Conservation (phyloP, 2,888 invertebrate species). For the Villa cingulata region DNA sequence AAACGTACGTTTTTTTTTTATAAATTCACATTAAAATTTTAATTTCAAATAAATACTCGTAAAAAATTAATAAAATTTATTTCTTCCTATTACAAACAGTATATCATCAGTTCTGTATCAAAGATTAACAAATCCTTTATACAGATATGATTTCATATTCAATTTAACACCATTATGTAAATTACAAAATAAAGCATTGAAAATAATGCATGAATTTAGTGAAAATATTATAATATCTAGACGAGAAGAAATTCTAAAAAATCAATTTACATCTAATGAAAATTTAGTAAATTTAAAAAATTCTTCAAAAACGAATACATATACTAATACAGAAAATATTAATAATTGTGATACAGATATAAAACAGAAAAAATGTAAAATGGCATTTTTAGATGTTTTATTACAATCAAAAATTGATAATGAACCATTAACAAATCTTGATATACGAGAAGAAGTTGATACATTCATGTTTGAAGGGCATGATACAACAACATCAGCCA, state of each 20-base stretch:
- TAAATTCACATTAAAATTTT: not conserved
- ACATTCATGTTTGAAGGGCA: slow-evolving; percentile 59
- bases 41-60: too few species aligned
- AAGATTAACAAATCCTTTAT: slow-evolving; percentile 32
- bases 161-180: slow-evolving; percentile 44
- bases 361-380: slow-evolving; percentile 40
- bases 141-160: slow-evolving; percentile 29
- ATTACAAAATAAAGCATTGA: slow-evolving; percentile 38
- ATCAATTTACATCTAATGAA: too few species aligned
- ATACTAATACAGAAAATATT: not conserved
- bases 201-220: slow-evolving; percentile 41
- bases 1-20: slow-evolving; percentile 39
- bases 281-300: too few species aligned
- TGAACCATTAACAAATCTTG: slow-evolving; percentile 42
- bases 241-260: slow-evolving; percentile 28
- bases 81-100: too few species aligned
- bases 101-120: slow-evolving; percentile 31
- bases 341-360: not conserved
- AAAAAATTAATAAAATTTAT: too few species aligned
- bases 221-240: slow-evolving; percentile 41
- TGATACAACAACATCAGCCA: slow-evolving; percentile 40
- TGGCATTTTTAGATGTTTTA: slow-evolving; percentile 54
- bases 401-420: slow-evolving; percentile 47
- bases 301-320: too few species aligned
- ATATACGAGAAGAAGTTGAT: slow-evolving; percentile 55